Evolutionary conservation across 2,888 invertebrate genomes (phyloP).

Genomic region (Silvanus unidentatus): DNA sequence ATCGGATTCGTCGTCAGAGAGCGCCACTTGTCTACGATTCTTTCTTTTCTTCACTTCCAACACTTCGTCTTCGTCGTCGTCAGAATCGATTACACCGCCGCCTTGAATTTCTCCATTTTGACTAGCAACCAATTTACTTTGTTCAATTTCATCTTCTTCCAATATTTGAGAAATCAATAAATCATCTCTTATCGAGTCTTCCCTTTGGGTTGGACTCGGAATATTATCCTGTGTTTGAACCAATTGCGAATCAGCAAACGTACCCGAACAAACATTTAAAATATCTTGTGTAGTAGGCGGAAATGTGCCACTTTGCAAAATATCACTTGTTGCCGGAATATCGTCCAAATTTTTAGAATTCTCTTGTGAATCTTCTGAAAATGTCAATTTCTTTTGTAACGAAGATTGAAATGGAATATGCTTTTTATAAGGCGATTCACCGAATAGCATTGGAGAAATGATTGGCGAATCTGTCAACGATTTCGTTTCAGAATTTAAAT

Average conservation of each 20-base stretch:
- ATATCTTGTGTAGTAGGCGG: constrained; percentile 36
- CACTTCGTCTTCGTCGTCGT: constrained; percentile 28
- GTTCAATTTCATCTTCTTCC: constrained; percentile 37
- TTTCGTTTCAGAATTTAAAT: constrained; percentile 39
- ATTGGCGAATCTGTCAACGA: constrained; percentile 28
- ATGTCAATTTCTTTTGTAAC: neutral
- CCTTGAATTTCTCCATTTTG: constrained; percentile 28
- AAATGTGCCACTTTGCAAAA: too few relatives aligned
- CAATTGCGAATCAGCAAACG: constrained; percentile 27
- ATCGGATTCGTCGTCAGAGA: constrained; percentile 43
- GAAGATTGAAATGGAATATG: constrained; percentile 22
- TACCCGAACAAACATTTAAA: constrained; percentile 39
- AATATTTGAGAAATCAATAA: constrained; percentile 37
- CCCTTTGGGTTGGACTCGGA: neutral
- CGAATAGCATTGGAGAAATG: constrained; percentile 19
- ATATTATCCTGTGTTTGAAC: constrained; percentile 6
- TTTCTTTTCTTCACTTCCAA: constrained; percentile 27
- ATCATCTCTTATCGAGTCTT: constrained; percentile 23
- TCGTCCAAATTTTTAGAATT: neutral
- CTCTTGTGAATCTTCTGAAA: neutral
- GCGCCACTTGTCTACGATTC: constrained; percentile 44
- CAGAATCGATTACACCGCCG: constrained; percentile 32
- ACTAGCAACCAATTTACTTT: constrained; percentile 29
- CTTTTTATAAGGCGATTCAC: constrained; percentile 34
- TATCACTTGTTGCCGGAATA: too few relatives aligned